Evolutionary conservation across 92 coral and sea anemone species (phyloP), one percentile per base, ranked within the genome.

Genomic region (Epizoanthus rinbou): DNA sequence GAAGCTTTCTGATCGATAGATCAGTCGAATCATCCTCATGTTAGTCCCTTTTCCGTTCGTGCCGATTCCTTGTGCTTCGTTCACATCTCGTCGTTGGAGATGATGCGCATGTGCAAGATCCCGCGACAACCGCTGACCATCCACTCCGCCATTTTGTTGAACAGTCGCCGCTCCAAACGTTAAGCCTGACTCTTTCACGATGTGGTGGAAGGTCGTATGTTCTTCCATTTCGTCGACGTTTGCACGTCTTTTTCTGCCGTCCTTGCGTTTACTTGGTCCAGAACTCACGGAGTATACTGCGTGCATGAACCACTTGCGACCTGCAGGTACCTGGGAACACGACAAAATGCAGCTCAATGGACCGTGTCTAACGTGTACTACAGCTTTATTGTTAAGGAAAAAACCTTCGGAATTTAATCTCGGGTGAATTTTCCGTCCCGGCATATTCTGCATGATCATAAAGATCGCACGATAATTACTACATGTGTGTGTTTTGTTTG

Each of bases 251-350:
- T 89, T 84, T 25, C 78, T 83, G 66, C 87, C 64, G 31, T 87
- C 80, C 66, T 85, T 85, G 11, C 75, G 63, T 50, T 71, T 81
- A 33, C 62, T 80, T 23, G 70, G 75, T 25, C 73, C 88, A 54
- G 98, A 88, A 33, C 92, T 89, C 37, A 97, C 95, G 19, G 99
- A 94, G 85, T 97, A 97, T 64, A 97, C 90, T 57, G 99, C 97
- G 75, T 97, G 99, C 89, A 97, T 89, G 47, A 88, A 97, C 99
- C 99, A 97, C 85, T 94, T 95, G 19, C 92, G 97, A 56, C 91
- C 91, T 19, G 92, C 86, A 24, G 99, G 94, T 28, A 97, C 99
- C 99, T 97, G 80, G 54, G 74, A 74, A 62, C 54, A 50, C 53
- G 53, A 47, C 53, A 10, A 8, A 10, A 8, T 8, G 53, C 13